Evolutionary conservation across 2,113 vertebrate species (phyloP), one percentile per base, ranked within the genome.

Genomic region (Callipepla californica): DNA sequence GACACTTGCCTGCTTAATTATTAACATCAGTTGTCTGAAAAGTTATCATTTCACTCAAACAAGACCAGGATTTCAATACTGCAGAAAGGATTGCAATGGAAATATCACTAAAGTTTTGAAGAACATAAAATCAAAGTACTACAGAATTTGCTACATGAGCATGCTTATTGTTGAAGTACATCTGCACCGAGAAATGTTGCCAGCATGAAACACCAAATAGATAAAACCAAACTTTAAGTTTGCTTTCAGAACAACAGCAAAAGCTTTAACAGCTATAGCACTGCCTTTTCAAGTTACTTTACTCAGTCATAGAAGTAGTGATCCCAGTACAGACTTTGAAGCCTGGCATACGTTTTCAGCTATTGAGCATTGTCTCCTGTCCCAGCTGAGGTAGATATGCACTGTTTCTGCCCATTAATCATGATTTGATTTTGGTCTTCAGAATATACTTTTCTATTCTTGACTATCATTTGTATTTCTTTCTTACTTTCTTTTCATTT

Each of bases 11-110:
- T 73, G 58, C 58, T 85, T 38, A 69, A 38, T 59, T 38, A 63
- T 9, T 30, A 82, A 72, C 92, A 91, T 67, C 58, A 92, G 62
- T 59, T 74, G 50, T 22, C 45, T 73, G 23, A 82, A 87, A 91
- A 85, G 15, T 50, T 89, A 45, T 55, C 82, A 77, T 20, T 53
- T 28, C 26, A 8, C 51, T 16, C 51, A 53, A 53, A 53, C 26
- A 16, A 53, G 51, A 16, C 26, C 51, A 53, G 26, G 13, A 53
- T 28, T 53, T 53, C 25, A 53, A 53, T 26, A 87, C 32, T 82
- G 36, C 51, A 89, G 42, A 72, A 90, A 42, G 21, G 9, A 68
- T 4, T 89, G n/a, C 36, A 86, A 66, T 10, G 73, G 6, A 93
- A 89, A 57, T 72, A 63, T 69, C 76, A 79, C 20, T 59, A 15